Base-by-base conservation (phyloP, 2,113 vertebrate species). In the Mixornis gularis region DNA sequence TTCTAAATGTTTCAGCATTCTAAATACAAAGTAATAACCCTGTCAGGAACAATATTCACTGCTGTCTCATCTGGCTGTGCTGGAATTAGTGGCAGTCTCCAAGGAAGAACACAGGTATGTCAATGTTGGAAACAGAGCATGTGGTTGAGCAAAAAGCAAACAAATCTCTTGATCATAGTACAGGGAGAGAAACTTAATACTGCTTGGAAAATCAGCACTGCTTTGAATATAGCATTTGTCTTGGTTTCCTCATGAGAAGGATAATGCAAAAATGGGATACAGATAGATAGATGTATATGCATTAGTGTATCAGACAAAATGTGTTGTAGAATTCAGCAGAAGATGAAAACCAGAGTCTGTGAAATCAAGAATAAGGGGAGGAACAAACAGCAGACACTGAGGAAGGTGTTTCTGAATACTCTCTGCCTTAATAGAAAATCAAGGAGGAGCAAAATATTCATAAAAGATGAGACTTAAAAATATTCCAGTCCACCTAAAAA, bases 1-100 rank as follows among this genome's bases (percentile, higher is more conserved):
- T 85, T 89, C 88, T 84, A 53, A 90, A 80, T 71, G 60, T 86
- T 95, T 91, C 41, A 69, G 65, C 69, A 85, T 85, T 73, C 53
- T 79, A 66, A 88, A 52, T 64, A 80, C 58, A 89, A 94, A 92
- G 85, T 90, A 95, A 95, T 93, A 92, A 92, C 58, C 32, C 77
- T 90, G 92, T 89, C 92, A 95, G 56, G 65, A 88, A n/a, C 55
- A 59, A 89, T 95, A 91, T 87, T 69, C 43, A 58, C 43, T 85
- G 44, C 60, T 68, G 21, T 83, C 64, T 88, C 34, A 14, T 89
- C 89, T 69, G 55, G 41, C 58, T 74, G 60, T 74, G 26, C 71
- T 43, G 64, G 82, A 88, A 91, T 94, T 77, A 89, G 30, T 8
- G 3, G 43, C 62, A 82, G 69, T n/a, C 77, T 86, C 62, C 16